A percentile compares a stretch with the other conserved stretches of the same genome.
Evolutionary conservation across 2,797 vertebrate genomes (phyloP).

Genomic region (Squalus acanthias): DNA sequence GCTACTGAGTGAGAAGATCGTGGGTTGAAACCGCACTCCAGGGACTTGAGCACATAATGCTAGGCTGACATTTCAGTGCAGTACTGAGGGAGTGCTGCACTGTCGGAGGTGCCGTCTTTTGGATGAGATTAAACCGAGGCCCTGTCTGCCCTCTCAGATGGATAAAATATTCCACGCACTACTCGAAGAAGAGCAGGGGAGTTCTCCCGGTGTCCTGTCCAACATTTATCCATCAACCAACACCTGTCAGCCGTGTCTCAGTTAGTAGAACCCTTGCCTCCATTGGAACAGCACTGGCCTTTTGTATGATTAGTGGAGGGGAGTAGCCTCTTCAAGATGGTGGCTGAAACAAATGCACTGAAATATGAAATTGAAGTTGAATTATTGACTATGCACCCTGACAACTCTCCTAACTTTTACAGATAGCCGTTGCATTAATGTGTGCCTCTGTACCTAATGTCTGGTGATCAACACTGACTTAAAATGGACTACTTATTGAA

Average conservation of each 20-base stretch:
- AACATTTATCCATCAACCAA: not conserved
- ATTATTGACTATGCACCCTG: not conserved
- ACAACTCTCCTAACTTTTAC: not conserved
- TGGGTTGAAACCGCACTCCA: not conserved
- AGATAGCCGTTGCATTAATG: not conserved
- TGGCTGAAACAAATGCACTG: not conserved
- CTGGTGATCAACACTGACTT: not conserved
- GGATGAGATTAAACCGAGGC: not conserved
- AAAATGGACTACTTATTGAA: not conserved
- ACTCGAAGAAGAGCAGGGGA: not conserved
- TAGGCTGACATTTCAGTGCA: not conserved
- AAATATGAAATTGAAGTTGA: not conserved
- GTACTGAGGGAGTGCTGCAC: not conserved
- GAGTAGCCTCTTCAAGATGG: not conserved
- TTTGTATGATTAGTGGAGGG: not conserved
- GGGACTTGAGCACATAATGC: not conserved
- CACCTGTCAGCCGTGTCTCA: not conserved
- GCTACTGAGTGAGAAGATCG: not conserved
- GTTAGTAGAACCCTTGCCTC: too few relatives aligned
- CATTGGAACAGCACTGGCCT: not conserved
- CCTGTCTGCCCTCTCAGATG: not conserved
- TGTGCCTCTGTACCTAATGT: not conserved
- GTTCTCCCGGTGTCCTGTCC: not conserved
- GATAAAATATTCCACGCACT: not conserved
- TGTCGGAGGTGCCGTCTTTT: not conserved